Percentiles rank a stretch among this genome's conserved stretches.
These are phyloP conservation scores for Pseudopodoces humilis DNA, from an alignment of 2,113 vertebrate species.

Conservation along the genomic window DNA sequence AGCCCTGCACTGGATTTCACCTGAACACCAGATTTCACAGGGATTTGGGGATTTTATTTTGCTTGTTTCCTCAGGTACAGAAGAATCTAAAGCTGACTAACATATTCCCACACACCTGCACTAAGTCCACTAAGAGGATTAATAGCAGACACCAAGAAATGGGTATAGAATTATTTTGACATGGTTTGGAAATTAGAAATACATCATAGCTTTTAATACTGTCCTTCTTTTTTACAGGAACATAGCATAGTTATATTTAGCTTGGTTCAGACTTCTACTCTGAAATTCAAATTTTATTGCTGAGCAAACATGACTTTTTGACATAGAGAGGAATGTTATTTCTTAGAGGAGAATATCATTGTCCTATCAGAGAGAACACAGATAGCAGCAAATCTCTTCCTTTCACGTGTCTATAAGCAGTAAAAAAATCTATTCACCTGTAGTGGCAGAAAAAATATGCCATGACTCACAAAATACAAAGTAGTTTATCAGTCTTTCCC, in stretches of 20 bases:
- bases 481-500: neutral
- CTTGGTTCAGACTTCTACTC: neutral
- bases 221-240: neutral
- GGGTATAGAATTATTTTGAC: neutral
- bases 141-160: neutral
- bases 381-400: neutral
- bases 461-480: neutral
- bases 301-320: neutral
- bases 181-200: neutral
- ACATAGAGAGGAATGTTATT: neutral
- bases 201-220: neutral
- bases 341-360: neutral
- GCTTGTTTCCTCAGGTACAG: neutral
- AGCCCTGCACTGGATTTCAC: neutral
- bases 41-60: neutral
- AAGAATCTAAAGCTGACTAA: neutral
- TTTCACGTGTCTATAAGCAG: neutral
- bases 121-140: conserved; percentile 9
- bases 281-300: neutral
- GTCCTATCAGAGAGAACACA: neutral
- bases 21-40: neutral
- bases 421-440: neutral
- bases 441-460: neutral
- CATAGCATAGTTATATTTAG: neutral
- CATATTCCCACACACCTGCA: neutral